phyloP scores from a whole-genome alignment of 2,113 vertebrate species.

The Microcebus murinus region DNA sequence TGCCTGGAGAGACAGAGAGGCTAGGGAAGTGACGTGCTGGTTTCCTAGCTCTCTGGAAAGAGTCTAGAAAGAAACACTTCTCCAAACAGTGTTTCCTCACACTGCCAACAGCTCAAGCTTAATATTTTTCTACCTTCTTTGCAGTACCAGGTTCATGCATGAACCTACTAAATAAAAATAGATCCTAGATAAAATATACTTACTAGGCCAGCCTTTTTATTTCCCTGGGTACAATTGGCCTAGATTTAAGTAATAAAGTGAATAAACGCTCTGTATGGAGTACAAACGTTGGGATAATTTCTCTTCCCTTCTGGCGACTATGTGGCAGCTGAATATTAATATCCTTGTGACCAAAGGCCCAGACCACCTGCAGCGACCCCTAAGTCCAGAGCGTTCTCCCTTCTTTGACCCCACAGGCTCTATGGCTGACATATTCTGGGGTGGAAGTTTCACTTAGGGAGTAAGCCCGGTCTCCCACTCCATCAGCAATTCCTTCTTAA shows the following conservation, averaged over 20 bases:
- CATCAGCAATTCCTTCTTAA: not conserved
- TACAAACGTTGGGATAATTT: not conserved
- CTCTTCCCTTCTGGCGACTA: not conserved
- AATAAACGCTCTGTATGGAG: not conserved
- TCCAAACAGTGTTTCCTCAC: not conserved
- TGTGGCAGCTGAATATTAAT: not conserved
- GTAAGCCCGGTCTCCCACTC: not conserved
- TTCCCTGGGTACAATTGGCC: not conserved
- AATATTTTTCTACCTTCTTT: not conserved
- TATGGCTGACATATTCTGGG: not conserved
- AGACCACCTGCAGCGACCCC: not conserved
- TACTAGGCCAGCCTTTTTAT: not conserved
- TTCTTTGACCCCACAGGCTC: not conserved
- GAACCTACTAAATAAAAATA: not conserved
- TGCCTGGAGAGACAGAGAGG: not conserved
- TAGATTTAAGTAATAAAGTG: not conserved
- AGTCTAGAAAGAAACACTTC: not conserved
- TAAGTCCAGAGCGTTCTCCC: not conserved
- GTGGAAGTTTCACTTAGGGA: not conserved
- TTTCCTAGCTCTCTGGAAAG: not conserved
- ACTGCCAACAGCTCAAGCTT: not conserved
- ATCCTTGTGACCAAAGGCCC: not conserved
- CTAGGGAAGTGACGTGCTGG: accelerated
- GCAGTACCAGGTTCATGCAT: not conserved
- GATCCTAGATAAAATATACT: not conserved